phyloP scores from a whole-genome alignment of 1,140 invertebrate genomes.

The Cepaea nemoralis region DNA sequence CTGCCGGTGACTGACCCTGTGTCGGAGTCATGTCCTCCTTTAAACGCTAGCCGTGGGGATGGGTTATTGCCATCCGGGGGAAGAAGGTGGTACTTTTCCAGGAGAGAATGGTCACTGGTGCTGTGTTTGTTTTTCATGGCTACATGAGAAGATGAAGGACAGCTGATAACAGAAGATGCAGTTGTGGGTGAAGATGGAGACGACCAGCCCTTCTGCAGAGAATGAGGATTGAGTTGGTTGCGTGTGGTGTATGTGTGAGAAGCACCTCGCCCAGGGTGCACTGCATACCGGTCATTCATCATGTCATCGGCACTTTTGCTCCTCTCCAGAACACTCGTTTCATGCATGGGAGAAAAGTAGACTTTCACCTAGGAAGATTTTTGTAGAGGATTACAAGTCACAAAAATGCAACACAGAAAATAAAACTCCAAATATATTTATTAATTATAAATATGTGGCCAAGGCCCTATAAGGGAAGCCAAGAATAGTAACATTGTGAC shows the following conservation, averaged over 20 bases:
- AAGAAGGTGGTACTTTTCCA: not conserved
- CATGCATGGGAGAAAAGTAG: constrained; percentile 46
- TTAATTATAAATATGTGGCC: too few relatives aligned
- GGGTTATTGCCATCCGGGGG: not conserved
- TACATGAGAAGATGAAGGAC: not conserved
- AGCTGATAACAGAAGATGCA: not conserved
- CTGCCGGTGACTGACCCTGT: constrained; percentile 22
- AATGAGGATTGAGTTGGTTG: constrained; percentile 3
- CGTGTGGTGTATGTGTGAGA: constrained; percentile 13
- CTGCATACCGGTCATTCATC: constrained; percentile 32
- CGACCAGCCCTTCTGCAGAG: not conserved
- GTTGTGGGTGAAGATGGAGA: constrained; percentile 22
- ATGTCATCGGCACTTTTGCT: constrained; percentile 51
- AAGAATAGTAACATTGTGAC: too few relatives aligned
- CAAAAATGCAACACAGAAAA: not conserved
- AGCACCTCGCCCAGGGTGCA: constrained; percentile 39
- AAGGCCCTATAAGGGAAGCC: too few relatives aligned
- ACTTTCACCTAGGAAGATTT: constrained; percentile 46
- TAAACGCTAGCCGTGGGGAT: not conserved
- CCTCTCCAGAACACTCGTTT: constrained; percentile 39
- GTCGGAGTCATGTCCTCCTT: constrained; percentile 1
- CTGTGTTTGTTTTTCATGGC: constrained; percentile 30
- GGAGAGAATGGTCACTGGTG: constrained; percentile 41
- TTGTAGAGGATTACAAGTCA: too few relatives aligned
- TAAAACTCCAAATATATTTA: too few relatives aligned